A percentile compares a stretch with the other conserved stretches of the same genome.
Conservation (phyloP, 2,797 vertebrate species). For the Oryzias sinensis region DNA sequence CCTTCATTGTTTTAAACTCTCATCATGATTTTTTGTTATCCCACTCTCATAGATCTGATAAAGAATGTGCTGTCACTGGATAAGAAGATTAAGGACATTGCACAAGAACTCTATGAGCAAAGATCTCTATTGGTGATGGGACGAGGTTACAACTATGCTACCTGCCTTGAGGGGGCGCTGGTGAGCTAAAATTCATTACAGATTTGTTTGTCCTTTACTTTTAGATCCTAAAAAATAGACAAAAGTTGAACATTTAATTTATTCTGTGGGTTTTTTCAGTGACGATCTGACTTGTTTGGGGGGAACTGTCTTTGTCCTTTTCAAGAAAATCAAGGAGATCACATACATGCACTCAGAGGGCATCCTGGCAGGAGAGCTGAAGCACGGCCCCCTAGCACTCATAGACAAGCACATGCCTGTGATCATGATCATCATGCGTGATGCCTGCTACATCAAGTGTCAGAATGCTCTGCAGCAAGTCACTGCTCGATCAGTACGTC, state of each 20-base stretch:
- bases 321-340: constrained; percentile 97
- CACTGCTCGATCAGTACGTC: constrained; percentile 88
- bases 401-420: constrained; percentile 94
- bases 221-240: too few relatives aligned
- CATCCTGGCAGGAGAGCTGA: constrained; percentile 93
- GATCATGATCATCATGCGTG: constrained; percentile 96
- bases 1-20: not conserved
- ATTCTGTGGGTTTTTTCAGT: too few relatives aligned
- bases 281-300: not conserved
- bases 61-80: constrained; percentile 89
- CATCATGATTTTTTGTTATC: not conserved
- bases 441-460: constrained; percentile 91
- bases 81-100: constrained; percentile 86
- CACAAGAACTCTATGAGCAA: constrained; percentile 88
- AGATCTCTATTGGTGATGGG: constrained; percentile 94
- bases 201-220: too few relatives aligned
- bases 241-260: too few relatives aligned
- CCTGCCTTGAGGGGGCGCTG: constrained; percentile 95
- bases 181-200: constrained; percentile 70
- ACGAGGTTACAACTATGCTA: constrained; percentile 93
- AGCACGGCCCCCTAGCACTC: constrained; percentile 91
- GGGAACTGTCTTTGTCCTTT: not conserved
- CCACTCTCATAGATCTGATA: constrained; percentile 80
- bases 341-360: constrained; percentile 98
- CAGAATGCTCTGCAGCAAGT: constrained; percentile 94